Percentiles rank a stretch among this genome's conserved stretches.
Evolutionary conservation across 2,888 invertebrate genomes (phyloP).

Genomic region (Epinotia nisella): DNA sequence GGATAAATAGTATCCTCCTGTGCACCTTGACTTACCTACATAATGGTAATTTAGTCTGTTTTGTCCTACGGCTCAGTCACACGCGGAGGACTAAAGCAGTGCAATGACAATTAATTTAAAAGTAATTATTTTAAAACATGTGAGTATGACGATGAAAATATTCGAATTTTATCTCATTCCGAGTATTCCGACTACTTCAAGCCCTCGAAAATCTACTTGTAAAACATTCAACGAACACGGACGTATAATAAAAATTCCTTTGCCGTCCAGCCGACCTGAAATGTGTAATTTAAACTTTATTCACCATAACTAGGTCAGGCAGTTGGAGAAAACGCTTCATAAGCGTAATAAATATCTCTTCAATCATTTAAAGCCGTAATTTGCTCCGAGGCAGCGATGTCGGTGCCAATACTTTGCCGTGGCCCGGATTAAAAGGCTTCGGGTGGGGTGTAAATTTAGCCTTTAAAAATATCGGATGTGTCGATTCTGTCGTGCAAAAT

Average conservation of each 20-base stretch:
- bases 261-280: conserved; percentile 27
- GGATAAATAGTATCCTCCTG: too few relatives aligned
- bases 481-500: too few relatives aligned
- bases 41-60: too few relatives aligned
- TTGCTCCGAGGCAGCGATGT: conserved; percentile 14
- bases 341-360: conserved; percentile 44
- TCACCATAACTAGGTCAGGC: conserved; percentile 38
- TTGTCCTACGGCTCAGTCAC: too few relatives aligned
- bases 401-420: conserved; percentile 1
- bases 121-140: too few relatives aligned
- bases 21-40: too few relatives aligned
- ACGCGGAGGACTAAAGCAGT: too few relatives aligned
- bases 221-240: neutral
- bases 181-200: too few relatives aligned
- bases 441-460: neutral
- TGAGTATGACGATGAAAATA: too few relatives aligned
- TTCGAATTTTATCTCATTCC: neutral
- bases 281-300: conserved; percentile 39
- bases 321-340: conserved; percentile 38
- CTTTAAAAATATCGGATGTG: neutral
- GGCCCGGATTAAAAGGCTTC: neutral
- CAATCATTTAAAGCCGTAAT: conserved; percentile 41
- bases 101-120: too few relatives aligned
- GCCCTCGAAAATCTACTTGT: neutral
- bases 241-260: conserved; percentile 5